These are phyloP conservation scores for Hyles vespertilio DNA, from an alignment of 1,140 invertebrate genomes.

Conservation along the genomic window DNA sequence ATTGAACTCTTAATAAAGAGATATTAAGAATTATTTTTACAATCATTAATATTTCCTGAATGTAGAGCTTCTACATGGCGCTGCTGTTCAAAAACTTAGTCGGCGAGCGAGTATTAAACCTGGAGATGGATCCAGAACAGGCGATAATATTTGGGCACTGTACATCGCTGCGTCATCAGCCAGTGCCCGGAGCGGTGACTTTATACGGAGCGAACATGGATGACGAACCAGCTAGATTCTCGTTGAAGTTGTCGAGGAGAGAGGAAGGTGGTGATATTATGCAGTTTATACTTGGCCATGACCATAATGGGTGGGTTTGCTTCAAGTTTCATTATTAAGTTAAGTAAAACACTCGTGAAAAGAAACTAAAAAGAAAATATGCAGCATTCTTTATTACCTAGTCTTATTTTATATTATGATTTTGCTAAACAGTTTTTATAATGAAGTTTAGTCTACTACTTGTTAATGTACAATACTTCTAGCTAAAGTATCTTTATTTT, in stretches of 20 bases:
- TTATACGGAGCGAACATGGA: constrained; percentile 58
- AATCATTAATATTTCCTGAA: constrained; percentile 4
- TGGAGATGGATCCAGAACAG: constrained; percentile 40
- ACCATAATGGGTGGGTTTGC: constrained; percentile 44
- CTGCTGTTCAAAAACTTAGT: constrained; percentile 65
- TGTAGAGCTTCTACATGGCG: constrained; percentile 69
- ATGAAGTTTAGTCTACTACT: too few relatives aligned
- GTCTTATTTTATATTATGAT: too few relatives aligned
- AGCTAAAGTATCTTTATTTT: constrained; percentile 2
- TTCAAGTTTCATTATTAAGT: neutral
- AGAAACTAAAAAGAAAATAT: too few relatives aligned
- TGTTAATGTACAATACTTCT: neutral
- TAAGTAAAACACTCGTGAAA: too few relatives aligned
- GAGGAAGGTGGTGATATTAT: constrained; percentile 62
- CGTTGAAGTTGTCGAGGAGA: constrained; percentile 42
- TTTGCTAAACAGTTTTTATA: too few relatives aligned
- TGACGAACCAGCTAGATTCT: constrained; percentile 51
- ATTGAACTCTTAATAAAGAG: too few relatives aligned
- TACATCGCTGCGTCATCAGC: constrained; percentile 50
- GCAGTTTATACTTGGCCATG: constrained; percentile 58
- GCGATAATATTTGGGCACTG: constrained; percentile 59
- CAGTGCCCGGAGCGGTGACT: constrained; percentile 49
- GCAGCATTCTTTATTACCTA: too few relatives aligned
- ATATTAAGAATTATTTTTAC: too few relatives aligned
- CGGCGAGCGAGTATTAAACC: constrained; percentile 51